These are phyloP conservation scores for Lophotis ruficrista DNA, from an alignment of 2,113 vertebrate genomes.

Conservation along the genomic window DNA sequence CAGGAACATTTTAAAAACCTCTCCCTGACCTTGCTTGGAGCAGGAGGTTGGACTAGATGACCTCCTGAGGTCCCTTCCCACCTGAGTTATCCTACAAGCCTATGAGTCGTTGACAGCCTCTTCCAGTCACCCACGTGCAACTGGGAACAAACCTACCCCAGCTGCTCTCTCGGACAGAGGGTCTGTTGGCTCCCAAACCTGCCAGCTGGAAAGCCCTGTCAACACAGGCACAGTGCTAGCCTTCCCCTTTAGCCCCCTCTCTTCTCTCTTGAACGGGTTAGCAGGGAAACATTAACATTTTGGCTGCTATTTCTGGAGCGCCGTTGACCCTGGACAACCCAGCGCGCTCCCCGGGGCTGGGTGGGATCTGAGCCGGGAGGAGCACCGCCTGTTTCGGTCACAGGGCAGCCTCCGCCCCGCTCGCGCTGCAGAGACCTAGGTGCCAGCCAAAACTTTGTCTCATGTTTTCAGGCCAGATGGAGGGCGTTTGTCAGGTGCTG, in stretches of 20 bases:
- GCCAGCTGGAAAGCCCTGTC: not conserved
- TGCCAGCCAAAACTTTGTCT: accelerated
- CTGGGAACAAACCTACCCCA: not conserved
- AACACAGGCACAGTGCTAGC: not conserved
- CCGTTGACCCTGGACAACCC: not conserved
- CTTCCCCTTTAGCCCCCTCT: not conserved
- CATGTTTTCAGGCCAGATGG: not conserved
- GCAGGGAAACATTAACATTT: not conserved
- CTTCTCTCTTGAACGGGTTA: not conserved
- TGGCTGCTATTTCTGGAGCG: not conserved
- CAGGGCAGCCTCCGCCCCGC: not conserved
- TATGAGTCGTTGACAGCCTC: not conserved
- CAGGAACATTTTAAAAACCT: slow-evolving; percentile 3
- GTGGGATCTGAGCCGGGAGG: not conserved
- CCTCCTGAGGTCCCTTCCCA: not conserved
- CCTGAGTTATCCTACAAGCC: not conserved
- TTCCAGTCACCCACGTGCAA: not conserved
- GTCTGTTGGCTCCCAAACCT: not conserved
- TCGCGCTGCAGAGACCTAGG: not conserved
- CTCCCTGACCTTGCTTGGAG: not conserved
- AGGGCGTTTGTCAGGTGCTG: not conserved
- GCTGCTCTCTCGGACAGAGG: not conserved
- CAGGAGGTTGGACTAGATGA: not conserved
- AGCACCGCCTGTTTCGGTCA: not conserved
- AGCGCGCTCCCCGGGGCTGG: accelerated